Conservation (phyloP, 1,140 invertebrate genomes). For the Zaprionus inermis region DNA sequence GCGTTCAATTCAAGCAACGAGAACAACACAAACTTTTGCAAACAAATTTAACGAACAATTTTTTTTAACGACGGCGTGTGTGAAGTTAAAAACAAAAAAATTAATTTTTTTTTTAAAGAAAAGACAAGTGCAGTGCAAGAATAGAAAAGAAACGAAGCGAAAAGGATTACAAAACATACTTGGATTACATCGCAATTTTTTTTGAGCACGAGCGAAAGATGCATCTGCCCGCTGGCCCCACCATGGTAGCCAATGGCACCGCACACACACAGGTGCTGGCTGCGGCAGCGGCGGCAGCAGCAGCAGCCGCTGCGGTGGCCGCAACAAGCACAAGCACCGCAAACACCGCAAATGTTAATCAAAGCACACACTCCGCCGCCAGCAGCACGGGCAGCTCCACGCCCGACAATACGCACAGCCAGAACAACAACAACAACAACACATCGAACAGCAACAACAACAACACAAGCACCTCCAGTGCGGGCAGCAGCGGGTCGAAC, state of each 20-base stretch:
- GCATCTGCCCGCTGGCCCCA: constrained; percentile 81
- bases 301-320: constrained; percentile 52
- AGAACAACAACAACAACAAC: no score
- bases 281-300: constrained; percentile 68
- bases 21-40: not conserved
- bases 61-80: constrained; percentile 1
- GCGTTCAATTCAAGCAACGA: not conserved
- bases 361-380: constrained; percentile 69
- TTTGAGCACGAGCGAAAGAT: constrained; percentile 61
- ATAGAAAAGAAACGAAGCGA: not conserved
- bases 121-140: constrained; percentile 16
- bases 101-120: constrained; percentile 19
- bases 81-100: constrained; percentile 8
- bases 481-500: constrained; percentile 16
- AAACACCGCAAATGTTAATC: constrained; percentile 49
- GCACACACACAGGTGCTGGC: constrained; percentile 68
- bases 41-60: not conserved
- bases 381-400: constrained; percentile 80
- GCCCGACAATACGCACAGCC: constrained; percentile 53
- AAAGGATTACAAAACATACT: constrained; percentile 44
- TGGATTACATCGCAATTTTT: constrained; percentile 34
- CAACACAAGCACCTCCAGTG: constrained; percentile 38
- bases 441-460: constrained; percentile 12
- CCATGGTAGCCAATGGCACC: constrained; percentile 73
- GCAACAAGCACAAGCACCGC: constrained; percentile 36